phyloP scores from a whole-genome alignment of 1,140 invertebrate genomes.

The Zaprionus taronus region DNA sequence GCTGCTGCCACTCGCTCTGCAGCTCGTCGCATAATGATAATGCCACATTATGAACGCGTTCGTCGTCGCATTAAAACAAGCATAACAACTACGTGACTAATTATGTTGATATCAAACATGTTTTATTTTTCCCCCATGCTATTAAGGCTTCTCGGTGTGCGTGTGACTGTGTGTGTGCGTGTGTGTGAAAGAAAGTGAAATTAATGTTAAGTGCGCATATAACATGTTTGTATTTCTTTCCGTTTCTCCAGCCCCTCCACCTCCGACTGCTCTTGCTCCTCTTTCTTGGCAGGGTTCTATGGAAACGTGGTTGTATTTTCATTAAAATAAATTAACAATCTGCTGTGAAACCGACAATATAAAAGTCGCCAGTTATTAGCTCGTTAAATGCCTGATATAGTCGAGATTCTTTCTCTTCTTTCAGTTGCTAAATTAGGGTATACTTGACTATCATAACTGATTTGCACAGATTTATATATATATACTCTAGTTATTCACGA shows the following conservation, averaged over 20 bases:
- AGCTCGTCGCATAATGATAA: conserved; percentile 60
- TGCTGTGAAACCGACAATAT: conserved; percentile 37
- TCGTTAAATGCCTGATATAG: conserved; percentile 12
- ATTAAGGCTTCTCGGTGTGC: conserved; percentile 50
- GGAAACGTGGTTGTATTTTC: conserved; percentile 60
- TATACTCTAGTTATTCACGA: background rate
- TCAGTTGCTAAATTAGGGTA: background rate
- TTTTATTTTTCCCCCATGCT: conserved; percentile 30
- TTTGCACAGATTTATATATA: background rate
- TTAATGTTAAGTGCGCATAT: conserved; percentile 76
- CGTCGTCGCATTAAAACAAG: conserved; percentile 75
- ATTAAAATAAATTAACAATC: conserved; percentile 64
- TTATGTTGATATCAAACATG: conserved; percentile 78
- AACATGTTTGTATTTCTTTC: conserved; percentile 49
- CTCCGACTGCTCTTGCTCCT: background rate
- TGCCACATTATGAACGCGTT: conserved; percentile 76
- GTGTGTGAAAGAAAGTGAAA: conserved; percentile 73
- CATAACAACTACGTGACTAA: conserved; percentile 83
- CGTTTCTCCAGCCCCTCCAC: conserved; percentile 22
- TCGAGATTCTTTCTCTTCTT: conserved; percentile 10
- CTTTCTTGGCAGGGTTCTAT: conserved; percentile 11
- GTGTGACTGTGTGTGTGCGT: conserved; percentile 20
- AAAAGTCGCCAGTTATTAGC: conserved; percentile 32
- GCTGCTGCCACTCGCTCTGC: conserved; percentile 21
- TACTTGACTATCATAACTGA: background rate